These are phyloP conservation scores for Steinernema carpocapsae DNA, from an alignment of 2,888 invertebrate genomes.

Conservation along the genomic window DNA sequence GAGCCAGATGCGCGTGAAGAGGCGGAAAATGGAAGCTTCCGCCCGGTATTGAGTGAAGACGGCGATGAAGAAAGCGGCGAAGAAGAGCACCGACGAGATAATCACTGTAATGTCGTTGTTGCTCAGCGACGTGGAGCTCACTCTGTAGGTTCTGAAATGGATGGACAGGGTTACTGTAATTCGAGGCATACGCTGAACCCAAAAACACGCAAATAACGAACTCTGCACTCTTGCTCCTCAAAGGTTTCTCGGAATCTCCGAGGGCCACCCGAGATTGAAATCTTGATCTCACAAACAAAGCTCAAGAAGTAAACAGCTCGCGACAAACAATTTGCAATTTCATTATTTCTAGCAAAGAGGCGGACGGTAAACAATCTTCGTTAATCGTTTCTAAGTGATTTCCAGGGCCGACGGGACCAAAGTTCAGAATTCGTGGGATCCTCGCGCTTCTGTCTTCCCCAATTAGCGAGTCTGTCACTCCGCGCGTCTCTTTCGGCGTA, in stretches of 20 bases:
- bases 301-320: too few species aligned
- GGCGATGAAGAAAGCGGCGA: conserved; percentile 74
- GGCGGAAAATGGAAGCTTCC: conserved; percentile 60
- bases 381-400: conserved; percentile 16
- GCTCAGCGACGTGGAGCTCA: conserved; percentile 48
- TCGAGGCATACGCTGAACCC: too few species aligned
- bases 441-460: not conserved
- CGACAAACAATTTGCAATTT: conserved; percentile 10
- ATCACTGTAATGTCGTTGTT: conserved; percentile 72
- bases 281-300: too few species aligned
- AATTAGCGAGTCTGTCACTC: conserved; percentile 28
- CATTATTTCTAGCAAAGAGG: too few species aligned
- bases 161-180: not conserved
- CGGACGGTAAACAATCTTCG: not conserved
- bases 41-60: conserved; percentile 71
- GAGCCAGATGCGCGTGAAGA: conserved; percentile 55
- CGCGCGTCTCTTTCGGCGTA: conserved; percentile 4
- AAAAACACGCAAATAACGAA: too few species aligned
- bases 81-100: conserved; percentile 73
- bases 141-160: conserved; percentile 42
- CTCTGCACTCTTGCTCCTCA: too few species aligned
- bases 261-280: too few species aligned
- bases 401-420: not conserved
- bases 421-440: not conserved
- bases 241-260: too few species aligned